A percentile compares a stretch with the other conserved stretches of the same genome.
These are phyloP conservation scores for Callospermophilus lateralis DNA, from an alignment of 2,113 vertebrate species.

Conservation along the genomic window DNA sequence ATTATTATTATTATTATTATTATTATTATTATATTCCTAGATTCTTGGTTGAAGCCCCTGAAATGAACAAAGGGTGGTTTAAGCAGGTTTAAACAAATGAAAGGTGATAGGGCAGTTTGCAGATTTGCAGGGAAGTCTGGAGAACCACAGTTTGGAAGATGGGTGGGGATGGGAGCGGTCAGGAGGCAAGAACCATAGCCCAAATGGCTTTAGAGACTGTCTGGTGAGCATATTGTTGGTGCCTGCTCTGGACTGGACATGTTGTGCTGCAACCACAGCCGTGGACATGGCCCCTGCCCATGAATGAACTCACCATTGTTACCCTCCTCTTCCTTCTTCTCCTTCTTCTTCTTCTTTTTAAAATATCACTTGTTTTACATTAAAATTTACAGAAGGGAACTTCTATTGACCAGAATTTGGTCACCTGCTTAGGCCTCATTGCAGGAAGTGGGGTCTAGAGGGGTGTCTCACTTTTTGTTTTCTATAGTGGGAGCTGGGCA, in stretches of 20 bases:
- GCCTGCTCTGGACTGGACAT: no score
- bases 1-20: no score
- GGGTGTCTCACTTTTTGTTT: not conserved
- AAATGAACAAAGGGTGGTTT: not conserved
- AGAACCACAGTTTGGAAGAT: not conserved
- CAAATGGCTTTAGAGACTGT: not conserved
- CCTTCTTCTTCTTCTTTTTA: not conserved
- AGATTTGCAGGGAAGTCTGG: not conserved
- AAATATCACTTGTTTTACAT: not conserved
- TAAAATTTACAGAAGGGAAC: not conserved
- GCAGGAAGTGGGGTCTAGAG: not conserved
- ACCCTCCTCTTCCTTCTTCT: no score
- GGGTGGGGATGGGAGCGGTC: not conserved
- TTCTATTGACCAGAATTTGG: not conserved
- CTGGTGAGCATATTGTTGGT: rapidly evolving
- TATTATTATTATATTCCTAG: not conserved
- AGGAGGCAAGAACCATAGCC: not conserved
- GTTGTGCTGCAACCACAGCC: rapidly evolving
- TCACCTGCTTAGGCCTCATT: not conserved
- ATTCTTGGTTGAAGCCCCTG: conserved; percentile 19
- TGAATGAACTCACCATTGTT: not conserved
- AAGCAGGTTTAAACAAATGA: conserved; percentile 5
- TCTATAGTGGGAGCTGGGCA: not conserved
- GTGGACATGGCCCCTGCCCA: not conserved
- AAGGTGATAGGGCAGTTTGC: not conserved